phyloP scores from a whole-genome alignment of 2,888 invertebrate species.

The Micropterix aruncella region DNA sequence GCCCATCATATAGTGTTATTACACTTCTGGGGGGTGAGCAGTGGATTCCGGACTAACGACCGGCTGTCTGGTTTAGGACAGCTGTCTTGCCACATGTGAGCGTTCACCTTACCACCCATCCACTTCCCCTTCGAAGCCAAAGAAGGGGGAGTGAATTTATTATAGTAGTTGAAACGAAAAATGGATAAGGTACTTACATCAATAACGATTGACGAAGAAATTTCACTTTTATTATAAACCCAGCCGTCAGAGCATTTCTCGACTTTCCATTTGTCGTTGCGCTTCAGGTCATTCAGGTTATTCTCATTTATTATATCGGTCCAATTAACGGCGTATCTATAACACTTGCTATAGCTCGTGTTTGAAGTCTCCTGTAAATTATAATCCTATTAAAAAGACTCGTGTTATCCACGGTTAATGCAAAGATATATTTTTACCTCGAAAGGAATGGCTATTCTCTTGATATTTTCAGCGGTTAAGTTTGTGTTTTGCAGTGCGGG shows the following conservation, averaged over 20 bases:
- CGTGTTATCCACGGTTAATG: too few relatives aligned
- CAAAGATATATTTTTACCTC: slow-evolving; percentile 27
- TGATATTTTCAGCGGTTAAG: slow-evolving; percentile 41
- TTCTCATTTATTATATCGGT: slow-evolving; percentile 30
- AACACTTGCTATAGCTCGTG: slow-evolving; percentile 51
- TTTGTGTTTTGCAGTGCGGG: slow-evolving; percentile 44
- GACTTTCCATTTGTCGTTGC: slow-evolving; percentile 44
- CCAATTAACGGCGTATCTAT: slow-evolving; percentile 63
- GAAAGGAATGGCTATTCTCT: slow-evolving; percentile 50
- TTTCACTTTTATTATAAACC: slow-evolving; percentile 58
- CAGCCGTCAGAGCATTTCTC: slow-evolving; percentile 64
- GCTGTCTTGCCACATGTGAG: too few relatives aligned
- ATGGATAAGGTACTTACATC: too few relatives aligned
- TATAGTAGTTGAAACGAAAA: too few relatives aligned
- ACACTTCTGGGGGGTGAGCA: too few relatives aligned
- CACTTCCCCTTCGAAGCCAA: too few relatives aligned
- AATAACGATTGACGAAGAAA: slow-evolving; percentile 68
- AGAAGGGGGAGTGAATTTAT: too few relatives aligned
- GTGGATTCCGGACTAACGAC: too few relatives aligned
- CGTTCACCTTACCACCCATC: too few relatives aligned
- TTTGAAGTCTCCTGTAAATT: slow-evolving; percentile 13
- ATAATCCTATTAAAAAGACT: background rate
- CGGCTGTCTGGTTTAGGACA: too few relatives aligned
- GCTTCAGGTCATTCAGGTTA: slow-evolving; percentile 20
- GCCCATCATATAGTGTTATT: too few relatives aligned